phyloP scores from a whole-genome alignment of 2,113 vertebrate species.

The Emydura subglobosa region DNA sequence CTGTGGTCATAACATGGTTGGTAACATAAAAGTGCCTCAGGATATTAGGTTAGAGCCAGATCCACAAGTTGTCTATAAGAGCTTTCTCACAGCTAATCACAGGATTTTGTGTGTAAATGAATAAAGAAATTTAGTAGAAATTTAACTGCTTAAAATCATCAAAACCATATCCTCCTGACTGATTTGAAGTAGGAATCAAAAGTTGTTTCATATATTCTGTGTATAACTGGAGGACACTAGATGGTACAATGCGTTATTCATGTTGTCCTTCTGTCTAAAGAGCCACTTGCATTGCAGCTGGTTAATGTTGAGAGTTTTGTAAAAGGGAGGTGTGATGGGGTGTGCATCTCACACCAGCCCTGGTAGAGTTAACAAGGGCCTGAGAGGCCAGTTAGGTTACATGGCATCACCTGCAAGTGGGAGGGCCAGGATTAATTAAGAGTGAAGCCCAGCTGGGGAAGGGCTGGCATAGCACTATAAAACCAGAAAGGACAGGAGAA shows the following conservation, averaged over 20 bases:
- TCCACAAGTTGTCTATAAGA: neutral
- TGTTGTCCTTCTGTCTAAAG: neutral
- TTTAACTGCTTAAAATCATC: neutral
- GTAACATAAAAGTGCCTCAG: neutral
- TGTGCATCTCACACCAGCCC: neutral
- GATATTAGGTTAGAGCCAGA: neutral
- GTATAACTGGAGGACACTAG: neutral
- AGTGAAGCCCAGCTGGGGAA: neutral
- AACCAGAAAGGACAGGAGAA: neutral
- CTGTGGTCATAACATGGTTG: neutral
- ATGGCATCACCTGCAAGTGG: neutral
- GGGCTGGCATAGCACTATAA: neutral
- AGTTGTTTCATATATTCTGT: neutral
- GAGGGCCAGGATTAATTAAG: neutral
- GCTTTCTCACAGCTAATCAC: constrained; percentile 18
- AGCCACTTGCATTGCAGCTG: neutral
- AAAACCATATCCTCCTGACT: neutral
- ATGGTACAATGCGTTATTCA: neutral
- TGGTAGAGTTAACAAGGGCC: neutral
- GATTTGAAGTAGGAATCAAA: constrained; percentile 2
- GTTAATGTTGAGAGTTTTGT: neutral
- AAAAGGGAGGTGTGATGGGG: neutral
- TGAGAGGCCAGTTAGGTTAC: neutral
- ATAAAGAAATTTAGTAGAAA: constrained; percentile 25
- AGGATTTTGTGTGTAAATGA: neutral